Conservation (phyloP, 2,113 vertebrate species). For the Eidolon helvum region DNA sequence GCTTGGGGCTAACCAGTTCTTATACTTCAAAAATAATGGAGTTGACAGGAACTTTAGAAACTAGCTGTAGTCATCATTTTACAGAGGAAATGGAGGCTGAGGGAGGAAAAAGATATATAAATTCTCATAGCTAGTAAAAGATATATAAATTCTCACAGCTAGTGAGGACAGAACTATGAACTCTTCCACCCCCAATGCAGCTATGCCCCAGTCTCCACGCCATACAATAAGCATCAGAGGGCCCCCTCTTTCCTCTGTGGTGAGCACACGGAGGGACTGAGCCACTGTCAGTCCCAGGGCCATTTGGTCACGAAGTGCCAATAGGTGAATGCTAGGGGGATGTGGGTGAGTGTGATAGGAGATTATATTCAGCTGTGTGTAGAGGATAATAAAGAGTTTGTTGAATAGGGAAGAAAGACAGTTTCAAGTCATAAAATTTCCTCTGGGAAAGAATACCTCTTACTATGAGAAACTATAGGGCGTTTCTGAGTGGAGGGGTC, state of each 20-base stretch:
- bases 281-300: not conserved
- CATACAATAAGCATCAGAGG: not conserved
- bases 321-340: not conserved
- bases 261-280: rapidly evolving
- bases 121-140: too few relatives aligned
- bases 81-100: not conserved
- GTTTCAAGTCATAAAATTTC: not conserved
- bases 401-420: not conserved
- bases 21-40: not conserved
- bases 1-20: not conserved
- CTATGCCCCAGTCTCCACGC: rapidly evolving
- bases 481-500: not conserved
- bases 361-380: not conserved
- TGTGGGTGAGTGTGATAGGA: not conserved
- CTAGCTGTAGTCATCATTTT: not conserved
- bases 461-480: not conserved
- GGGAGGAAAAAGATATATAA: not conserved
- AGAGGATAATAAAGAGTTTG: not conserved
- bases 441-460: not conserved
- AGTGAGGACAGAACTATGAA: not conserved
- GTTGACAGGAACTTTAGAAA: not conserved
- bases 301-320: not conserved
- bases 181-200: rapidly evolving
- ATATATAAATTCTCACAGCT: not conserved
- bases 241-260: not conserved